Conservation (phyloP, 2,113 vertebrate species). For the Myotis yumanensis region DNA sequence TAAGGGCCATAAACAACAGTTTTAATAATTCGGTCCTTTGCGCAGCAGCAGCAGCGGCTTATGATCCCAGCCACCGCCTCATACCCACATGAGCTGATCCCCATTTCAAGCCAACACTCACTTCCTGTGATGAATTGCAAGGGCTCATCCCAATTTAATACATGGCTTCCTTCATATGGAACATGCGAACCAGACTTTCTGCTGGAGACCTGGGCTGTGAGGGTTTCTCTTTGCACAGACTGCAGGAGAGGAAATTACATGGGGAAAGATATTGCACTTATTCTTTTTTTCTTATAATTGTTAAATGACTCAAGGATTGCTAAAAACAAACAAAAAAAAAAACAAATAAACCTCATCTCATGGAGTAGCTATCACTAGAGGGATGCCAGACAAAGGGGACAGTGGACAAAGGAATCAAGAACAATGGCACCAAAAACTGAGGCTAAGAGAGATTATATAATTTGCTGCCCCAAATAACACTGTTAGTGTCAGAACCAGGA, state of each 20-base stretch:
- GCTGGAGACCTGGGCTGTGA: neutral
- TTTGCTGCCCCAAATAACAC: neutral
- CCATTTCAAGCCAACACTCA: constrained; percentile 78
- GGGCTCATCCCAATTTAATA: constrained; percentile 82
- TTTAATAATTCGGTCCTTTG: constrained; percentile 78
- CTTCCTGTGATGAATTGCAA: constrained; percentile 81
- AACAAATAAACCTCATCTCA: neutral
- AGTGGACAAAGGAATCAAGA: neutral
- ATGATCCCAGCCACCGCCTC: constrained; percentile 61
- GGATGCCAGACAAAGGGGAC: neutral
- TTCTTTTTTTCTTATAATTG: constrained; percentile 27
- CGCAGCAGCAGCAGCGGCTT: constrained; percentile 73
- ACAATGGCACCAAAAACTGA: neutral
- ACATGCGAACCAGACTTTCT: constrained; percentile 45
- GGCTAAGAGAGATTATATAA: neutral
- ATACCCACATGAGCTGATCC: constrained; percentile 69
- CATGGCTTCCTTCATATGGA: constrained; percentile 77
- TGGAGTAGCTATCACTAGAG: neutral
- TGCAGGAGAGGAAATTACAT: constrained; percentile 49
- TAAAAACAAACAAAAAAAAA: neutral
- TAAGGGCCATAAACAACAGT: constrained; percentile 82
- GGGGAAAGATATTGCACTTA: constrained; percentile 7
- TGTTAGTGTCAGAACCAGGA: neutral
- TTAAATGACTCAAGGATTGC: constrained; percentile 1
- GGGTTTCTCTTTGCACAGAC: constrained; percentile 8